Conservation (phyloP, 2,888 invertebrate genomes). For the Hyposoter didymator region DNA sequence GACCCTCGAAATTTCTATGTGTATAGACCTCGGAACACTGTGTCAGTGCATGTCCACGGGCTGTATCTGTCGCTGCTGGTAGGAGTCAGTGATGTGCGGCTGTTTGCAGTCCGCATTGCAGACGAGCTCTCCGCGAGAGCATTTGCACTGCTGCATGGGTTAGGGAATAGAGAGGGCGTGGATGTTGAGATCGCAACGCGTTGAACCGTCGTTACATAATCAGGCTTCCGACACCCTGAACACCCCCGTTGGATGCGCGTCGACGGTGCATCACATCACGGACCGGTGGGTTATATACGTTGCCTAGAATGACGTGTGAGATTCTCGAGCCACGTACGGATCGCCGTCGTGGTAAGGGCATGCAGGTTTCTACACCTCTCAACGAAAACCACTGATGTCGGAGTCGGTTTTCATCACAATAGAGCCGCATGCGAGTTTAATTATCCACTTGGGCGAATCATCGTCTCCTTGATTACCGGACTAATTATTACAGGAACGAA, state of each 20-base stretch:
- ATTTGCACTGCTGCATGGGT: conserved; percentile 21
- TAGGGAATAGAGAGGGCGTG: conserved; percentile 1
- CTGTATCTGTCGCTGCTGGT: conserved; percentile 42
- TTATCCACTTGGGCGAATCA: neutral
- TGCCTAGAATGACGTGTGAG: conserved; percentile 49
- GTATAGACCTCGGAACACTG: neutral
- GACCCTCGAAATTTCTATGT: neutral
- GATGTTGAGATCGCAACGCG: conserved; percentile 54
- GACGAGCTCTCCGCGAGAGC: conserved; percentile 33
- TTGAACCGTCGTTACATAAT: conserved; percentile 75
- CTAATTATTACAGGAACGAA: neutral
- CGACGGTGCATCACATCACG: conserved; percentile 66
- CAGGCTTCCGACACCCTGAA: conserved; percentile 70
- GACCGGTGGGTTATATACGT: conserved; percentile 52
- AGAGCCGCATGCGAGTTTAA: conserved; percentile 27
- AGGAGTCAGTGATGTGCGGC: conserved; percentile 47
- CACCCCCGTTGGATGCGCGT: conserved; percentile 44
- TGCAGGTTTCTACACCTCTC: neutral
- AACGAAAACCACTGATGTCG: conserved; percentile 29
- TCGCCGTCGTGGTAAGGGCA: conserved; percentile 1
- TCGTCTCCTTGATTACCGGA: neutral
- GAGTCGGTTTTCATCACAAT: conserved; percentile 61
- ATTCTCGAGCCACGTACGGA: conserved; percentile 43
- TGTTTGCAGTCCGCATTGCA: conserved; percentile 62
- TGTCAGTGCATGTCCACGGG: neutral